Conservation (phyloP, 2,888 invertebrate species). For the Adelphocoris suturalis region DNA sequence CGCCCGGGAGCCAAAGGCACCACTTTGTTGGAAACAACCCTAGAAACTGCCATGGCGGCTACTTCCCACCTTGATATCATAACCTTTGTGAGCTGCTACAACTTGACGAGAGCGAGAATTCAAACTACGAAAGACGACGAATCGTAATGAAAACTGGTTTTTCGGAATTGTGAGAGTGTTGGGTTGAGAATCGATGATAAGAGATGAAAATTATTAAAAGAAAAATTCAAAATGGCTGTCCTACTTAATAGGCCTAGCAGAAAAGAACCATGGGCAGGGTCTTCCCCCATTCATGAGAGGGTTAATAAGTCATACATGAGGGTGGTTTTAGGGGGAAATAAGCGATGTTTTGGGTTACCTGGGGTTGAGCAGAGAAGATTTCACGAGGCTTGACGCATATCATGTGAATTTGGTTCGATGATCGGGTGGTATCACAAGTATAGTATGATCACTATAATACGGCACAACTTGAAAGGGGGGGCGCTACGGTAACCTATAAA, state of each 20-base stretch:
- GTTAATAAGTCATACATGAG: slow-evolving; percentile 21
- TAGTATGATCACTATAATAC: slow-evolving; percentile 47
- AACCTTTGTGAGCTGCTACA: slow-evolving; percentile 66
- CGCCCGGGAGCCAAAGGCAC: slow-evolving; percentile 60
- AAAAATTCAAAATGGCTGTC: slow-evolving; percentile 75
- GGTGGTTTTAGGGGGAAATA: not conserved
- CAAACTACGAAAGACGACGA: not conserved
- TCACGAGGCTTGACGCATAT: slow-evolving; percentile 37
- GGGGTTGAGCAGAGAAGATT: not conserved
- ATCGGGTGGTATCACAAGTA: slow-evolving; percentile 19
- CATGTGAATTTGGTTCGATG: slow-evolving; percentile 23
- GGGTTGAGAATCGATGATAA: not conserved
- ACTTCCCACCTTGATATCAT: slow-evolving; percentile 68
- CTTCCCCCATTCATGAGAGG: slow-evolving; percentile 47
- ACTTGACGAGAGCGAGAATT: slow-evolving; percentile 46
- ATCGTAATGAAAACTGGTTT: not conserved
- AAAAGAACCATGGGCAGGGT: slow-evolving; percentile 70
- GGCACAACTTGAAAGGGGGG: slow-evolving; percentile 59
- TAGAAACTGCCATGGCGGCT: slow-evolving; percentile 68
- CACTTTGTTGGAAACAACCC: slow-evolving; percentile 64
- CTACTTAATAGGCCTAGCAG: slow-evolving; percentile 73
- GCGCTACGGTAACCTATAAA: slow-evolving; percentile 71
- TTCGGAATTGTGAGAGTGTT: not conserved
- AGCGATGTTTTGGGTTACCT: not conserved
- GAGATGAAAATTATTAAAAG: slow-evolving; percentile 66